A percentile compares a stretch with the other conserved stretches of the same genome.
phyloP scores from a whole-genome alignment of 1,140 invertebrate genomes.

The Caerostris darwini region DNA sequence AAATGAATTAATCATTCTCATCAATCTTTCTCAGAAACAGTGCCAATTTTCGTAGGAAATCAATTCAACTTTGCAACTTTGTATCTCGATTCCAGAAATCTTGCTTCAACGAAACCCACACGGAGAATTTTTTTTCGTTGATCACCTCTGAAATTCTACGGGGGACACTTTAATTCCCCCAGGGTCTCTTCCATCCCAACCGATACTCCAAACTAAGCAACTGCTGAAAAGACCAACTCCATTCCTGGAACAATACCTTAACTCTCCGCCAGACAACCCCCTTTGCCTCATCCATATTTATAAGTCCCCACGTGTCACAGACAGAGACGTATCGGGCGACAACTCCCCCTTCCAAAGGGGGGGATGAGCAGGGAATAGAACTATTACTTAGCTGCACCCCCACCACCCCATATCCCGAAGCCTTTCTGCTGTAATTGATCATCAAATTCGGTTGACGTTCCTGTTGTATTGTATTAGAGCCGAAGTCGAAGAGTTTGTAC shows the following conservation, averaged over 20 bases:
- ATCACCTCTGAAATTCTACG: neutral
- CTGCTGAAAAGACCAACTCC: neutral
- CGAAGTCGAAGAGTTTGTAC: neutral
- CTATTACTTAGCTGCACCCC: neutral
- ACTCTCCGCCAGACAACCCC: neutral
- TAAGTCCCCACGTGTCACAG: constrained; percentile 42
- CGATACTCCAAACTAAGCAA: neutral
- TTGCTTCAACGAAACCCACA: neutral
- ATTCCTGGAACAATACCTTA: neutral
- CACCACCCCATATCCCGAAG: neutral
- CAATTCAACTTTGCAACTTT: too few relatives aligned
- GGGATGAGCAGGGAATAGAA: neutral
- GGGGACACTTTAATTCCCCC: neutral
- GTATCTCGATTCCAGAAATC: too few relatives aligned
- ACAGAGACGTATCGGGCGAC: constrained; percentile 46
- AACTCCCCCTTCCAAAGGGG: neutral
- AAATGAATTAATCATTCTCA: too few relatives aligned
- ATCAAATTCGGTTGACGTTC: constrained; percentile 58
- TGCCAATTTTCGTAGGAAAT: too few relatives aligned
- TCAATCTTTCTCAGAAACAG: too few relatives aligned
- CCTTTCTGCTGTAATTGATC: constrained; percentile 43
- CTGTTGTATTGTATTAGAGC: constrained; percentile 20
- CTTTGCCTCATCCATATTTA: constrained; percentile 52
- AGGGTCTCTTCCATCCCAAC: neutral
- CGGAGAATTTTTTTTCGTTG: neutral